Percentiles rank a stretch among this genome's conserved stretches.
Evolutionary conservation across 2,888 invertebrate genomes (phyloP).

Genomic region (Nowickia ferox): DNA sequence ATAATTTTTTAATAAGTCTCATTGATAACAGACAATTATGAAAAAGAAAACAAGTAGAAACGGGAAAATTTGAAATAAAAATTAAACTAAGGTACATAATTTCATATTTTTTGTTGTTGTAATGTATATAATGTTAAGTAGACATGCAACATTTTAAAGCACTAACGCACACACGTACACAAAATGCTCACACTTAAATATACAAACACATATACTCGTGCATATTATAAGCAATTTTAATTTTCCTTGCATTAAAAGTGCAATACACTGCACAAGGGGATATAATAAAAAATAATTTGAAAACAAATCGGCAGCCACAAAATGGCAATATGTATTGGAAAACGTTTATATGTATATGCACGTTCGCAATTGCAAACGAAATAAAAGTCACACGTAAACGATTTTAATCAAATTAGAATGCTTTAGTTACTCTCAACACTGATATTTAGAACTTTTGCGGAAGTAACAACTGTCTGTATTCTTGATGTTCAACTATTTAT

Average conservation of each 20-base stretch:
- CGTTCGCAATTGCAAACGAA: no score
- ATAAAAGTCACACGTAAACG: no score
- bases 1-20: constrained; percentile 61
- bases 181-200: background rate
- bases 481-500: no score
- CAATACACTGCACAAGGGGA: background rate
- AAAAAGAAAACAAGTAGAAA: constrained; percentile 2
- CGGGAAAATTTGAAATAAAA: constrained; percentile 16
- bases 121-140: constrained; percentile 57
- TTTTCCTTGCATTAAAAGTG: constrained; percentile 46
- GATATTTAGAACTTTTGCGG: no score
- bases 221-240: constrained; percentile 21
- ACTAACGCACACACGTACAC: background rate
- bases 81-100: constrained; percentile 60
- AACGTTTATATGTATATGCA: no score
- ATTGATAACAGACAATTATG: constrained; percentile 56
- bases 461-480: no score
- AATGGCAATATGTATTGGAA: no score
- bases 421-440: no score
- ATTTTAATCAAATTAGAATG: no score
- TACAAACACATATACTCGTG: background rate
- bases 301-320: no score
- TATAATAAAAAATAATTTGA: no score
- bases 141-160: constrained; percentile 65
- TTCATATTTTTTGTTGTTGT: constrained; percentile 53